Evolutionary conservation across 30 jellyfish, hydroid and myxozoan genomes (phyloP), one percentile per base, ranked within the genome.

Genomic region (Aurelia sp.): DNA sequence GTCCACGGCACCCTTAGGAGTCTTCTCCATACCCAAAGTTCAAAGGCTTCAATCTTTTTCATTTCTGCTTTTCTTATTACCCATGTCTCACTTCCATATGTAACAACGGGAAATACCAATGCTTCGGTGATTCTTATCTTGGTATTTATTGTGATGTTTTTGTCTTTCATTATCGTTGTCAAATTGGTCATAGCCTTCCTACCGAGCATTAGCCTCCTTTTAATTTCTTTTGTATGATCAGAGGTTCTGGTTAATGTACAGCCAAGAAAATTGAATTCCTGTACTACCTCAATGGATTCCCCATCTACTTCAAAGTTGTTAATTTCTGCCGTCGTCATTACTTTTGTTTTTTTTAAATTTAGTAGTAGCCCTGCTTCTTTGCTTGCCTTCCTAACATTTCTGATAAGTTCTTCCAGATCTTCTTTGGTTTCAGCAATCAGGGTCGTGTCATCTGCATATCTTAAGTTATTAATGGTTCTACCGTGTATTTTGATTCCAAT

Each of bases 321-420:
- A n/a, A n/a, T 1, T n/a, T 71, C 82, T 21, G 27, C 80, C 80
- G 51, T 74, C 40, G 27, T 18, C 86, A 74, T 74, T 13, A 35
- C 80, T 53, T 74, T 74, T 48, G 86, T 74, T 18, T 74, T 74
- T 52, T 53, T 74, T 13, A 41, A 13, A 18, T 74, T 74, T 41
- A 74, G 86, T 18, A 50, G 82, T 18, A 74, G 86, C 40, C 86
- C 80, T 74, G 79, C 80, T 74, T 40, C 17, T 74, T 53, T 41
- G 86, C 86, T 74, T 30, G 33, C 80, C n/a, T 48, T 50, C 80
- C 4, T 53, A 35, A 74, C 22, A 11, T 74, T 18, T 74, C 86
- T 21, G 18, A 17, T 53, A 35, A 10, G 33, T 27, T 27, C 33
- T 27, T 2, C 33, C 33, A 27, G 33, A 27, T 27, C 33, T 27